A percentile compares a stretch with the other conserved stretches of the same genome.
phyloP scores from a whole-genome alignment of 2,888 invertebrate species.

The Nymphalis c-album region DNA sequence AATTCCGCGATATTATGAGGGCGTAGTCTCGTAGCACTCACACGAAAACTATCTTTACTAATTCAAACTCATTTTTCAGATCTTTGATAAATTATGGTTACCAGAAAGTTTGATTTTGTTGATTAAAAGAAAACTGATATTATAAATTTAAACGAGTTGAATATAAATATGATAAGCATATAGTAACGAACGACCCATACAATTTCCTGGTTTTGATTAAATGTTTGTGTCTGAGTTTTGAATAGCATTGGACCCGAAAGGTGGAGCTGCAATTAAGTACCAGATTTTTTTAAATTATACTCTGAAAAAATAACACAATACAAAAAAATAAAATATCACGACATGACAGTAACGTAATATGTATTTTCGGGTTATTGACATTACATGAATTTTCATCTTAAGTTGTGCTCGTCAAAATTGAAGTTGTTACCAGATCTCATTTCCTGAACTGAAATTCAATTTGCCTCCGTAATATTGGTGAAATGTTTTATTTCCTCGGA shows the following conservation, averaged over 20 bases:
- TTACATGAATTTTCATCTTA: constrained; percentile 28
- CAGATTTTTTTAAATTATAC: too few species aligned
- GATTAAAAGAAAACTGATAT: background rate
- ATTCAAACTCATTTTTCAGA: background rate
- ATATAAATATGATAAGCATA: background rate
- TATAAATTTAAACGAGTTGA: background rate
- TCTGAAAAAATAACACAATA: too few species aligned
- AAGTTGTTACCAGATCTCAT: constrained; percentile 33
- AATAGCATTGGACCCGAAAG: too few species aligned
- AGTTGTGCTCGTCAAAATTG: constrained; percentile 29
- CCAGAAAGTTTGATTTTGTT: too few species aligned
- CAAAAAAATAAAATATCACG: too few species aligned
- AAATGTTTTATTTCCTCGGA: constrained; percentile 28
- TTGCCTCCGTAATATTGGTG: constrained; percentile 35
- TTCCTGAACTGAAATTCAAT: constrained; percentile 36
- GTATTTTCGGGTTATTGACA: constrained; percentile 2
- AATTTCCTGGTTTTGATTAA: background rate
- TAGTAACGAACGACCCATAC: background rate
- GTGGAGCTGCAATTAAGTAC: too few species aligned
- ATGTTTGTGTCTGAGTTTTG: too few species aligned
- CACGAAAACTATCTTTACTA: background rate
- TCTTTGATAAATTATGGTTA: too few species aligned
- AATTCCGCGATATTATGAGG: constrained; percentile 9
- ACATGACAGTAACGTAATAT: too few species aligned
- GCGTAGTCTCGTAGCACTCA: background rate